phyloP scores from a whole-genome alignment of 2,888 invertebrate species.

The Halocaridina rubra region DNA sequence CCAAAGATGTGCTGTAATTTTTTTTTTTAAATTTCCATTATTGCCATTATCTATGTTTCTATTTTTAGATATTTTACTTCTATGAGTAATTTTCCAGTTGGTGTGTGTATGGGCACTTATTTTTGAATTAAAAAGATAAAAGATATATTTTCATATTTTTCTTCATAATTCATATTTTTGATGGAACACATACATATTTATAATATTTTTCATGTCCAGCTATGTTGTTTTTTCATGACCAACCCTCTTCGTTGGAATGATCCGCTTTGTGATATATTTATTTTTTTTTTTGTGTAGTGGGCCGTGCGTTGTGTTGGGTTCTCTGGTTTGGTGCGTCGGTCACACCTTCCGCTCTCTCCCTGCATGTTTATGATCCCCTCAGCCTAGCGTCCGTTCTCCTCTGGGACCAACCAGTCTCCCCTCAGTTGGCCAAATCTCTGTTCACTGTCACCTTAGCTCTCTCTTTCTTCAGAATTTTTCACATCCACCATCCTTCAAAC shows the following conservation, averaged over 20 bases:
- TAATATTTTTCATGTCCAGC: constrained; percentile 45
- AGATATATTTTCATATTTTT: too few species aligned
- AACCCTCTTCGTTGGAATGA: constrained; percentile 51
- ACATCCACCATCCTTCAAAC: neutral
- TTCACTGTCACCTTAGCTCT: neutral
- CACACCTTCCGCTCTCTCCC: constrained; percentile 39
- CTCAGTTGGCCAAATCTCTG: constrained; percentile 36
- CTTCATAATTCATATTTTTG: constrained; percentile 36
- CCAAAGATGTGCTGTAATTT: neutral
- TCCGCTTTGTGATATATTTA: constrained; percentile 54
- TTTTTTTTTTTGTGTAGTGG: constrained; percentile 57
- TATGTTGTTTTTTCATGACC: constrained; percentile 53
- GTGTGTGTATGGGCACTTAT: constrained; percentile 2
- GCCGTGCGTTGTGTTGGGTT: constrained; percentile 53
- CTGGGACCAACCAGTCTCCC: constrained; percentile 52
- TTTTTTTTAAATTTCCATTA: neutral
- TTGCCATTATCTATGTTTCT: neutral
- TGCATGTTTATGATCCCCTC: constrained; percentile 45
- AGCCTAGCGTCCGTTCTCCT: constrained; percentile 51
- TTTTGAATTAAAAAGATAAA: constrained; percentile 21
- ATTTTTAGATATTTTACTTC: neutral
- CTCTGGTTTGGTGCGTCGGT: constrained; percentile 40
- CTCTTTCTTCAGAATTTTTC: neutral
- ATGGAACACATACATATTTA: too few species aligned
- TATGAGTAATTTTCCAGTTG: neutral